phyloP scores from a whole-genome alignment of 2,113 vertebrate species.

The Tympanuchus pallidicinctus region DNA sequence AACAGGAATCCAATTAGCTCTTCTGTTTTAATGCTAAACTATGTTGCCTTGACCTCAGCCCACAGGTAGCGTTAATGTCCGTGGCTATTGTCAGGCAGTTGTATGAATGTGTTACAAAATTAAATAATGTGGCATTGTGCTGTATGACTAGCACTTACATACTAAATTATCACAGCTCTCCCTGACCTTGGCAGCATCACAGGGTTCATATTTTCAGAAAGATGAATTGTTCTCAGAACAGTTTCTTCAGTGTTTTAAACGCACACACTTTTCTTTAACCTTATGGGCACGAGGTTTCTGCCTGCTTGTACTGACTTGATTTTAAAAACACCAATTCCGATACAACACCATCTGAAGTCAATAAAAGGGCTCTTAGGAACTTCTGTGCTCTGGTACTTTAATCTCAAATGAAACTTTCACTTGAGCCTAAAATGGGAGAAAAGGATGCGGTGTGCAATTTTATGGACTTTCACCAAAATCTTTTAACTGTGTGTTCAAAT shows the following conservation, averaged over 20 bases:
- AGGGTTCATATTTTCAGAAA: slow-evolving; percentile 71
- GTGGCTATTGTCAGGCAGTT: slow-evolving; percentile 60
- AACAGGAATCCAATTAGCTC: slow-evolving; percentile 63
- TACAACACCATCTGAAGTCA: slow-evolving; percentile 15
- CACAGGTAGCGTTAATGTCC: slow-evolving; percentile 54
- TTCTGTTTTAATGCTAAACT: slow-evolving; percentile 57
- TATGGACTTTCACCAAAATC: slow-evolving; percentile 14
- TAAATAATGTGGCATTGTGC: slow-evolving; percentile 72
- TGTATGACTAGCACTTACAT: slow-evolving; percentile 53
- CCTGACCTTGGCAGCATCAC: slow-evolving; percentile 74
- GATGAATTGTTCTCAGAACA: slow-evolving; percentile 72
- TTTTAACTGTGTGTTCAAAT: not conserved
- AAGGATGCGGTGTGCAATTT: not conserved
- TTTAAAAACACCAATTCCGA: slow-evolving; percentile 26
- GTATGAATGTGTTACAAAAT: slow-evolving; percentile 69
- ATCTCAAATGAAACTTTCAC: not conserved
- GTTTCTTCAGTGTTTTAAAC: slow-evolving; percentile 64
- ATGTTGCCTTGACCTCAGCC: slow-evolving; percentile 60
- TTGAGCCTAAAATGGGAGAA: slow-evolving; percentile 3
- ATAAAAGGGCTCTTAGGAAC: slow-evolving; percentile 23
- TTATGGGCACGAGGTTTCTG: slow-evolving; percentile 1
- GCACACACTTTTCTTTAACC: slow-evolving; percentile 56
- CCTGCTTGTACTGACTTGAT: slow-evolving; percentile 12
- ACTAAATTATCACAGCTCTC: slow-evolving; percentile 74
- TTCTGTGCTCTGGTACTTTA: slow-evolving; percentile 22